Conservation (phyloP, 2,797 vertebrate genomes). For the Austrolebias charrua region DNA sequence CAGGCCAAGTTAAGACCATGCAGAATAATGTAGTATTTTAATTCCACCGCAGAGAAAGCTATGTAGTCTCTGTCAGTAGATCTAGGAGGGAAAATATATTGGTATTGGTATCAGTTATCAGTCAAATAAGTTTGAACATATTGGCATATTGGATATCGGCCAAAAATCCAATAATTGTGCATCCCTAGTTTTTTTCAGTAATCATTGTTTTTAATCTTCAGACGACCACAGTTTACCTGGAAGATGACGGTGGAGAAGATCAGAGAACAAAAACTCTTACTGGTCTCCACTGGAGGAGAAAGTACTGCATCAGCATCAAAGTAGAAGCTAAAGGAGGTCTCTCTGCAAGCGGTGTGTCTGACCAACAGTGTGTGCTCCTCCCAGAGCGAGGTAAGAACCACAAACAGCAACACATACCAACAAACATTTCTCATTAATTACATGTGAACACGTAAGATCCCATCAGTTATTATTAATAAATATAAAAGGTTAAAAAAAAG, state of each 20-base stretch:
- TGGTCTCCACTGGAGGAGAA: conserved; percentile 52
- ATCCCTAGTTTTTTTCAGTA: not conserved
- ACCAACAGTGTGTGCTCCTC: conserved; percentile 61
- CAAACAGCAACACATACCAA: not conserved
- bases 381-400: conserved; percentile 67
- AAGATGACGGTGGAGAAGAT: not conserved
- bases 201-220: conserved; percentile 25
- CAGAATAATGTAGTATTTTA: too few species aligned
- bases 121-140: too few species aligned
- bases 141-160: too few species aligned
- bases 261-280: conserved; percentile 44
- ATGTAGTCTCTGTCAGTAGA: too few species aligned
- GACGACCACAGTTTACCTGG: conserved; percentile 44
- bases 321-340: conserved; percentile 2
- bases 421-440: not conserved
- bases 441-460: too few species aligned
- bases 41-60: too few species aligned
- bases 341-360: conserved; percentile 30
- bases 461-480: too few species aligned
- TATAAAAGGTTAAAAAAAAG: too few species aligned
- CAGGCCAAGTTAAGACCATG: too few species aligned
- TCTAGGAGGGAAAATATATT: too few species aligned
- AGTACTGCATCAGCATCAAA: conserved; percentile 72
- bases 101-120: too few species aligned
- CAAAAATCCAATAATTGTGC: too few species aligned